Evolutionary conservation across 2,888 invertebrate species (phyloP).

Genomic region (Baronia brevicornis): DNA sequence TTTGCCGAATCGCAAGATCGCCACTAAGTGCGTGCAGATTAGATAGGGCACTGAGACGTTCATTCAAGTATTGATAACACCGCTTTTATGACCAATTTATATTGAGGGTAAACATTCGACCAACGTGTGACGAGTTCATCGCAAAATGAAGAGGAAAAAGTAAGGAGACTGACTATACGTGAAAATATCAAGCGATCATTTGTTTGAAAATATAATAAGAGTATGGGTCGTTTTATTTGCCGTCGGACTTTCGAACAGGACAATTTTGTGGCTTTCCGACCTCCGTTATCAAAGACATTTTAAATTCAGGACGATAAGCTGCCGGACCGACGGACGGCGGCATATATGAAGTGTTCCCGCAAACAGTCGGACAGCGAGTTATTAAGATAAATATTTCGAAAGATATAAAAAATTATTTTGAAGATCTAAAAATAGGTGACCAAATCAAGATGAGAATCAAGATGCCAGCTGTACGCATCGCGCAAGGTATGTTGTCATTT

Average conservation of each 20-base stretch:
- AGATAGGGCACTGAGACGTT: conserved; percentile 64
- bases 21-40: conserved; percentile 62
- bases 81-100: conserved; percentile 54
- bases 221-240: conserved; percentile 34
- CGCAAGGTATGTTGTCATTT: conserved; percentile 85
- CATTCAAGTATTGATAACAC: conserved; percentile 66
- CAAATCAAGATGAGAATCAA: conserved; percentile 95
- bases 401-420: conserved; percentile 58
- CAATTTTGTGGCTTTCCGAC: conserved; percentile 48
- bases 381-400: conserved; percentile 57
- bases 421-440: conserved; percentile 74
- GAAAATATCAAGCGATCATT: conserved; percentile 36
- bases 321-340: conserved; percentile 72
- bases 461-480: conserved; percentile 97
- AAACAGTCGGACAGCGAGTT: conserved; percentile 54
- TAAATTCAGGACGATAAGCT: conserved; percentile 58
- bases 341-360: conserved; percentile 63
- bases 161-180: conserved; percentile 29
- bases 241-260: conserved; percentile 57
- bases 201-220: conserved; percentile 54
- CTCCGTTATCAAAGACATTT: conserved; percentile 57
- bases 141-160: conserved; percentile 71
- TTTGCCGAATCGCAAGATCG: conserved; percentile 54
- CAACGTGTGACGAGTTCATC: conserved; percentile 38
- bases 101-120: conserved; percentile 48